Evolutionary conservation across 2,113 vertebrate species (phyloP).

Genomic region (Suncus etruscus): DNA sequence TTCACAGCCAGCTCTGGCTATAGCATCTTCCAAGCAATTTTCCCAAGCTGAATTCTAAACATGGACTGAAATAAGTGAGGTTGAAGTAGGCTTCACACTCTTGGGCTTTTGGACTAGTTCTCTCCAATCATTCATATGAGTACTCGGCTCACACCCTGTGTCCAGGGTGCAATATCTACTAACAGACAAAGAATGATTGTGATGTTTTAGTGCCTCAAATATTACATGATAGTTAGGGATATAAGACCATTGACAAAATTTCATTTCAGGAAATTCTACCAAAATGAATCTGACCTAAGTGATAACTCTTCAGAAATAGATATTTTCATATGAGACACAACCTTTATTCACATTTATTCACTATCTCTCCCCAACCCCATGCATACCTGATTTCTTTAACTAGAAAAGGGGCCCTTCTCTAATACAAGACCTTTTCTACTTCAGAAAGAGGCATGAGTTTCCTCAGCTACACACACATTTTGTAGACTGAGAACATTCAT

Average conservation of each 20-base stretch:
- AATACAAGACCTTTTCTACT: neutral
- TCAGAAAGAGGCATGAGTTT: neutral
- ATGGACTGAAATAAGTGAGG: neutral
- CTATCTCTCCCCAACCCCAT: neutral
- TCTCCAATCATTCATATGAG: slow-evolving; percentile 15
- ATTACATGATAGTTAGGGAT: neutral
- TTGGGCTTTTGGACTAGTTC: neutral
- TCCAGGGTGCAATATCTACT: neutral
- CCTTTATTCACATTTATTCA: neutral
- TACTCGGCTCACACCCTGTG: neutral
- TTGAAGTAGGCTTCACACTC: neutral
- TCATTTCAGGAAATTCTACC: slow-evolving; percentile 12
- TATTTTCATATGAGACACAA: neutral
- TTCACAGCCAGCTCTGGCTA: slow-evolving; percentile 5
- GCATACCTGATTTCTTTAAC: neutral
- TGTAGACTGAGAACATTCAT: neutral
- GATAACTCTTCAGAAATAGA: slow-evolving; percentile 1
- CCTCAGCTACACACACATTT: neutral
- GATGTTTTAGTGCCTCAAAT: neutral
- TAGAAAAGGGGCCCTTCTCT: neutral
- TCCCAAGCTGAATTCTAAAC: slow-evolving; percentile 30
- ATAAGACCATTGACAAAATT: neutral
- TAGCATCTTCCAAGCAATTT: slow-evolving; percentile 42
- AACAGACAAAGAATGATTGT: neutral
- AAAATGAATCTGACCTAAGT: neutral